phyloP scores from a whole-genome alignment of 2,888 invertebrate genomes.

The Drosophila lacicola region DNA sequence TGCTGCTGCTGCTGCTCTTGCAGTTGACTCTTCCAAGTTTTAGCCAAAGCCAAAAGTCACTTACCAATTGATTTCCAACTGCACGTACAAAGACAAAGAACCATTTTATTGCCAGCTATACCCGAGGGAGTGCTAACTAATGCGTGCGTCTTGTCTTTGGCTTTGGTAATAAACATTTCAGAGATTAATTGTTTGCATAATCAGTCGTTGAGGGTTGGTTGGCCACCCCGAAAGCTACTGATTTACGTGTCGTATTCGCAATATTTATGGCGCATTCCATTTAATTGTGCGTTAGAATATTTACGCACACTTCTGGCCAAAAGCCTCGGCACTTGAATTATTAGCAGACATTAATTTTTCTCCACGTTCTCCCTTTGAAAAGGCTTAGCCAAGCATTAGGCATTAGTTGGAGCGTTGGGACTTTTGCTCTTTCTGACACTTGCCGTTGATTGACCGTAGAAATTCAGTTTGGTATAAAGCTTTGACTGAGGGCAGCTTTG shows the following conservation, averaged over 20 bases:
- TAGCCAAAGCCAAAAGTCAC: constrained; percentile 38
- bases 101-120: constrained; percentile 54
- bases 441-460: constrained; percentile 55
- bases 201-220: constrained; percentile 42
- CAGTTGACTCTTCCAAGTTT: constrained; percentile 27
- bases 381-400: constrained; percentile 48
- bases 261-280: constrained; percentile 79
- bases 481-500: constrained; percentile 28
- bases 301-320: constrained; percentile 57
- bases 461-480: constrained; percentile 35
- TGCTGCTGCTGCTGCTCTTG: constrained; percentile 28
- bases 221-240: constrained; percentile 36
- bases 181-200: constrained; percentile 76
- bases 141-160: constrained; percentile 19
- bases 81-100: constrained; percentile 53
- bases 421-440: constrained; percentile 14
- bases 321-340: constrained; percentile 62
- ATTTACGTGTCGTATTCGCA: constrained; percentile 74
- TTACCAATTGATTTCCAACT: constrained; percentile 55
- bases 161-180: constrained; percentile 64
- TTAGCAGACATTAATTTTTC: constrained; percentile 70
- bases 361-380: constrained; percentile 6
- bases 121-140: constrained; percentile 52
- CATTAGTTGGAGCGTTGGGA: constrained; percentile 30
- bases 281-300: constrained; percentile 76